Conservation (phyloP, 2,797 vertebrate genomes). For the Philypnodon macrostomus region DNA sequence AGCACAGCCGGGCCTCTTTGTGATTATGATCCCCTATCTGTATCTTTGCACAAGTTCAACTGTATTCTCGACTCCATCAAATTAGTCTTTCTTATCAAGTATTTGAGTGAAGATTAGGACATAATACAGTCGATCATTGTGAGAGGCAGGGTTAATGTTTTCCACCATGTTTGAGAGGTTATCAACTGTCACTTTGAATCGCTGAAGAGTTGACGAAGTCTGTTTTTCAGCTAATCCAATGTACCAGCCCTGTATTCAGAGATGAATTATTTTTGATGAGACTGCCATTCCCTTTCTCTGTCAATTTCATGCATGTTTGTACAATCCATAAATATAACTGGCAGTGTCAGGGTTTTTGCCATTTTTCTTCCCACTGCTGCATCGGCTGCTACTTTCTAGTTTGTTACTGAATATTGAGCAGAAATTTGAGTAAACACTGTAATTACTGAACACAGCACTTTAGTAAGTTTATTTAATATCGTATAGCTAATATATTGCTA, state of each 20-base stretch:
- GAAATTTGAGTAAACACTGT: not conserved
- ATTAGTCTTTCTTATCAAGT: slow-evolving; percentile 74
- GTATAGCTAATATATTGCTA: too few species aligned
- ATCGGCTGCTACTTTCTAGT: slow-evolving; percentile 4
- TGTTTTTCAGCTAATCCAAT: slow-evolving; percentile 66
- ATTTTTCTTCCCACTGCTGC: slow-evolving; percentile 7
- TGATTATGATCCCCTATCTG: slow-evolving; percentile 71
- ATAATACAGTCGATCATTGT: slow-evolving; percentile 68
- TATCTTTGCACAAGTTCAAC: slow-evolving; percentile 66
- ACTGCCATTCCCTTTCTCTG: slow-evolving; percentile 34
- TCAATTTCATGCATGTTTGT: slow-evolving; percentile 52
- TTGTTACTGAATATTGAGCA: slow-evolving; percentile 5
- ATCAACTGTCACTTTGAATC: slow-evolving; percentile 67
- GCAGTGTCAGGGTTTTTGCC: slow-evolving; percentile 18
- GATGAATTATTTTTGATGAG: slow-evolving; percentile 57
- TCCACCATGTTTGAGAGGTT: slow-evolving; percentile 63
- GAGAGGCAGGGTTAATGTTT: slow-evolving; percentile 69
- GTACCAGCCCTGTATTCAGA: slow-evolving; percentile 55
- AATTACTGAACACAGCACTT: not conserved
- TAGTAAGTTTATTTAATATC: not conserved
- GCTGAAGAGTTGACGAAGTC: slow-evolving; percentile 67
- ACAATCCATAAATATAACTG: slow-evolving; percentile 34
- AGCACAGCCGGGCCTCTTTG: slow-evolving; percentile 60
- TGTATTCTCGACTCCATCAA: slow-evolving; percentile 70
- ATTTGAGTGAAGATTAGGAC: slow-evolving; percentile 73